These are phyloP conservation scores for Spinus olivaceus DNA, from an alignment of 2,797 vertebrate genomes.

Conservation along the genomic window DNA sequence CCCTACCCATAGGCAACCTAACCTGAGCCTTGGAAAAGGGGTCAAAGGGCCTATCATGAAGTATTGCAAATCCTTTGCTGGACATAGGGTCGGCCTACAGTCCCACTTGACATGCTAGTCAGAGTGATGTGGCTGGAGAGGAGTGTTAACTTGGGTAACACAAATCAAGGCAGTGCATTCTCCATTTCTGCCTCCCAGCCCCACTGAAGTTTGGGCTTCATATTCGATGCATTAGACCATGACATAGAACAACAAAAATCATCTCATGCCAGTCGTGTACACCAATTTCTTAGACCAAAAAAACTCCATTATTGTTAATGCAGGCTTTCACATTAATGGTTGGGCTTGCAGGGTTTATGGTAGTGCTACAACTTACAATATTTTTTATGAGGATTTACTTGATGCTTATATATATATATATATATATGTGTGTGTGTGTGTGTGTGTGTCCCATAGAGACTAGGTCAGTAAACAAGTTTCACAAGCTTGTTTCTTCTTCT, in stretches of 20 bases:
- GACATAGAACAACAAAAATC: background rate
- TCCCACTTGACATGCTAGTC: rapidly evolving
- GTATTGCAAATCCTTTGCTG: background rate
- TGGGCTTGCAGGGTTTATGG: background rate
- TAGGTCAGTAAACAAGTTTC: constrained; percentile 40
- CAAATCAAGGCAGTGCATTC: background rate
- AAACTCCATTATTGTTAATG: background rate
- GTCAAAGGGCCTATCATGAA: background rate
- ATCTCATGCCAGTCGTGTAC: background rate
- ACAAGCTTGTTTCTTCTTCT: constrained; percentile 41
- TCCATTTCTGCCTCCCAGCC: background rate
- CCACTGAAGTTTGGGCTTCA: background rate
- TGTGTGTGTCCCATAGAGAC: background rate
- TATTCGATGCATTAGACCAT: background rate
- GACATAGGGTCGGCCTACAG: background rate
- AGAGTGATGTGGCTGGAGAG: background rate
- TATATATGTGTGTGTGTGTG: no score
- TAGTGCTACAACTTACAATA: background rate
- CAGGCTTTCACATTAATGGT: background rate
- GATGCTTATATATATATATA: background rate
- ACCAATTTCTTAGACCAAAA: background rate
- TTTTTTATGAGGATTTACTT: constrained; percentile 17
- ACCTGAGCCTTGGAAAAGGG: background rate
- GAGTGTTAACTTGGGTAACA: background rate
- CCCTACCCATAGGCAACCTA: background rate